A percentile compares a stretch with the other conserved stretches of the same genome.
Conservation (phyloP, 2,797 vertebrate genomes). For the Graptemys geographica region DNA sequence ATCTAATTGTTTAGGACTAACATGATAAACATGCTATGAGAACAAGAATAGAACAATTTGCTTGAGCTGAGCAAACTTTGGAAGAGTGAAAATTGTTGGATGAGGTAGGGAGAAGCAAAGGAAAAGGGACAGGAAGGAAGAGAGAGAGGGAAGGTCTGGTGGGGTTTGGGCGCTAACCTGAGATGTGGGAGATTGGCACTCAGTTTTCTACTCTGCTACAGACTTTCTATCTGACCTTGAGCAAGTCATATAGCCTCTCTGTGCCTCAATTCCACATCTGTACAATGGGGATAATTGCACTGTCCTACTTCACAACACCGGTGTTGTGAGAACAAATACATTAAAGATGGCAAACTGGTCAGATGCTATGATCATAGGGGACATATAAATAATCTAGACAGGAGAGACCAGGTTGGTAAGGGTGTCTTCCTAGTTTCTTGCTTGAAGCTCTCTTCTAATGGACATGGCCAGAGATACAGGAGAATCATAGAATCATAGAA, state of each 20-base stretch:
- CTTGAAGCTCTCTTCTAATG: background rate
- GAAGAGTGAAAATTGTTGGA: background rate
- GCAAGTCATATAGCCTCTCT: background rate
- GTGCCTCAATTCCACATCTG: background rate
- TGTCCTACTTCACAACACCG: background rate
- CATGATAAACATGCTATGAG: background rate
- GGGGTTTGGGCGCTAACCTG: background rate
- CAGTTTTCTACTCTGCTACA: background rate
- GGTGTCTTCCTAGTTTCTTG: background rate
- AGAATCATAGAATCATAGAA: too few relatives aligned
- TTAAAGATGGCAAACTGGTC: background rate
- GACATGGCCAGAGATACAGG: background rate
- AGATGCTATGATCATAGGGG: background rate
- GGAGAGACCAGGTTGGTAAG: rapidly evolving
- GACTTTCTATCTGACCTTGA: background rate
- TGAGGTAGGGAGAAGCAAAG: background rate
- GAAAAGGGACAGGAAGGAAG: background rate
- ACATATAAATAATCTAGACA: background rate
- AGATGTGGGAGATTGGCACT: background rate
- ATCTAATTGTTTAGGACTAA: background rate
- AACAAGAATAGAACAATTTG: background rate
- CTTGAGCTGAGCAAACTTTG: background rate
- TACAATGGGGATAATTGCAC: background rate
- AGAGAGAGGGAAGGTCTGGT: background rate
- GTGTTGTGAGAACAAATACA: rapidly evolving